Conservation (phyloP, 2,888 invertebrate genomes). For the Caenorhabditis uteleia region DNA sequence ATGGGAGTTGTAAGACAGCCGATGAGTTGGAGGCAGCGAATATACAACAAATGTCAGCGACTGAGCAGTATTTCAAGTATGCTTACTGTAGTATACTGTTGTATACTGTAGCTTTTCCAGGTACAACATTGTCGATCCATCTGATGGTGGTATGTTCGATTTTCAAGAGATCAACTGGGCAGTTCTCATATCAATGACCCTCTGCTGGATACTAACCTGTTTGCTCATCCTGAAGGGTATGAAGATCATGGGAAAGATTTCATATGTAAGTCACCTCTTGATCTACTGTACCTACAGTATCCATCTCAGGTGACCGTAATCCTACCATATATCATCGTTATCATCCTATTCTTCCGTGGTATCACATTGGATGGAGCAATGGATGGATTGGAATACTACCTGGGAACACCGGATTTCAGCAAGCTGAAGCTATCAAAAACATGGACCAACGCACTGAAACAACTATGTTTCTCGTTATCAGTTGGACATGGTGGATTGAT, state of each 20-base stretch:
- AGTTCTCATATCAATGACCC: constrained; percentile 14
- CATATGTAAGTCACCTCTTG: constrained; percentile 2
- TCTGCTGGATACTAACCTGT: constrained; percentile 50
- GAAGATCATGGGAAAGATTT: constrained; percentile 45
- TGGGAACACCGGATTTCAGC: constrained; percentile 36
- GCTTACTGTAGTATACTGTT: too few relatives aligned
- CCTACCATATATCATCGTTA: constrained; percentile 37
- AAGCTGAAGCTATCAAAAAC: constrained; percentile 42
- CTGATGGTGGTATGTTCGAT: constrained; percentile 46
- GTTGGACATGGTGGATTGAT: constrained; percentile 61
- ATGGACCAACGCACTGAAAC: constrained; percentile 60
- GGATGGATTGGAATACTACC: constrained; percentile 47
- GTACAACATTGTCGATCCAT: too few relatives aligned
- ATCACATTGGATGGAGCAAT: constrained; percentile 55
- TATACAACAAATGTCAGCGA: too few relatives aligned
- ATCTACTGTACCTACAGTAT: too few relatives aligned
- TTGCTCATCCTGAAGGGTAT: constrained; percentile 57
- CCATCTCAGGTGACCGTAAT: constrained; percentile 37
- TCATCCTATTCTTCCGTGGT: constrained; percentile 50
- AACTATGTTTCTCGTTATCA: constrained; percentile 60
- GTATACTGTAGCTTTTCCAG: too few relatives aligned
- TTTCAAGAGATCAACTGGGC: constrained; percentile 54
- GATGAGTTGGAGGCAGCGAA: too few relatives aligned
- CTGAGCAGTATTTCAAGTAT: too few relatives aligned
- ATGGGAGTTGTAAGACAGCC: too few relatives aligned